phyloP scores from a whole-genome alignment of 2,797 vertebrate genomes.

The Kryptolebias ocellatus region DNA sequence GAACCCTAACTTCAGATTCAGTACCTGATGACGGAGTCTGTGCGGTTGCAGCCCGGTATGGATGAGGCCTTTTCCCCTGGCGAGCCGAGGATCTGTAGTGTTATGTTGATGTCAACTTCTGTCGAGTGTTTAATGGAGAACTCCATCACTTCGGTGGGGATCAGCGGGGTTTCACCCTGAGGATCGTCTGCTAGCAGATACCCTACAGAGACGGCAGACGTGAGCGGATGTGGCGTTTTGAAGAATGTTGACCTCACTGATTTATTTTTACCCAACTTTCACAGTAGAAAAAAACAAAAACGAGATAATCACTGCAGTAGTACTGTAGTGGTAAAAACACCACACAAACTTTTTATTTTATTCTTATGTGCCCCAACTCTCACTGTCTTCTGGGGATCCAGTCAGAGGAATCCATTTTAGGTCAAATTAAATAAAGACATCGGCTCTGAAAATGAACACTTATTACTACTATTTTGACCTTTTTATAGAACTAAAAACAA shows the following conservation, averaged over 20 bases:
- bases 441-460: too few relatives aligned
- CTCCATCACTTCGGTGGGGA: constrained; percentile 99
- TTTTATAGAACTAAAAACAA: too few relatives aligned
- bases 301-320: too few relatives aligned
- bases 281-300: too few relatives aligned
- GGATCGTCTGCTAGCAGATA: constrained; percentile 96
- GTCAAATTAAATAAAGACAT: too few relatives aligned
- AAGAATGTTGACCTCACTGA: neutral
- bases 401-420: too few relatives aligned
- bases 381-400: too few relatives aligned
- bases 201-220: constrained; percentile 55
- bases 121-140: constrained; percentile 98
- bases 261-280: too few relatives aligned
- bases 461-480: too few relatives aligned
- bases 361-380: too few relatives aligned
- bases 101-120: constrained; percentile 98
- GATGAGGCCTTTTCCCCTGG: constrained; percentile 98
- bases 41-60: constrained; percentile 98
- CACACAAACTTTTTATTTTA: too few relatives aligned
- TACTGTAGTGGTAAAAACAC: too few relatives aligned
- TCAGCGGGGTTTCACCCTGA: constrained; percentile 97
- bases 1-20: neutral
- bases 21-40: constrained; percentile 98
- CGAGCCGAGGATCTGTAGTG: constrained; percentile 97
- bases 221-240: neutral